Conservation (phyloP, 2,888 invertebrate species). For the Diplazon laetatorius region DNA sequence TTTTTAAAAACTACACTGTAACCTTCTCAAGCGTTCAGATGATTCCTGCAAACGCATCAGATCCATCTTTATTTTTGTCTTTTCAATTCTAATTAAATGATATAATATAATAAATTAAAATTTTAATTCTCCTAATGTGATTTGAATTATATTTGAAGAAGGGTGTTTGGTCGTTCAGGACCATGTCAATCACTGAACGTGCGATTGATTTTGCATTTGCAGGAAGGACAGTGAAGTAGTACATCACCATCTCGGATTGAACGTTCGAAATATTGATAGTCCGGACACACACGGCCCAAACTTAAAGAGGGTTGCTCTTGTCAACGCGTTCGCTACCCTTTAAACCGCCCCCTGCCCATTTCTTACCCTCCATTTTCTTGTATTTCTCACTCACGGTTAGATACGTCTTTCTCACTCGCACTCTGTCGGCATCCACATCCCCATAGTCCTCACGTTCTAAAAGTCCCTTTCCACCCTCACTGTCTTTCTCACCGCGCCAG, state of each 20-base stretch:
- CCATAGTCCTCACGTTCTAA: conserved; percentile 43
- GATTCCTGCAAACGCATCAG: background rate
- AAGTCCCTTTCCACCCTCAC: conserved; percentile 52
- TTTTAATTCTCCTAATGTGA: no score
- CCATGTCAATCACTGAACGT: background rate
- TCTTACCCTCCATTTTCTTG: conserved; percentile 53
- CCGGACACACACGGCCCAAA: conserved; percentile 74
- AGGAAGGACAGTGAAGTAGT: background rate
- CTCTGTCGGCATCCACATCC: conserved; percentile 43
- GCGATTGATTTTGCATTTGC: background rate
- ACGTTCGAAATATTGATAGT: conserved; percentile 74
- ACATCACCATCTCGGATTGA: background rate
- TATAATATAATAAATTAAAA: no score
- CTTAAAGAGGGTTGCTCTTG: conserved; percentile 79
- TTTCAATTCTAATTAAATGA: no score
- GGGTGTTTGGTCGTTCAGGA: background rate
- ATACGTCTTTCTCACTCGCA: conserved; percentile 47
- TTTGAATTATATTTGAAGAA: no score
- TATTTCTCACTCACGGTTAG: conserved; percentile 52
- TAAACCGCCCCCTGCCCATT: conserved; percentile 72
- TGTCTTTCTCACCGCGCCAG: conserved; percentile 67
- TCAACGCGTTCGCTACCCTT: conserved; percentile 79
- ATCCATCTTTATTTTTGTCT: background rate
- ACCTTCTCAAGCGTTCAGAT: background rate
- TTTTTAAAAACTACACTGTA: background rate